Evolutionary conservation across 2,797 vertebrate genomes (phyloP), one percentile per base, ranked within the genome.

Genomic region (Alca torda): DNA sequence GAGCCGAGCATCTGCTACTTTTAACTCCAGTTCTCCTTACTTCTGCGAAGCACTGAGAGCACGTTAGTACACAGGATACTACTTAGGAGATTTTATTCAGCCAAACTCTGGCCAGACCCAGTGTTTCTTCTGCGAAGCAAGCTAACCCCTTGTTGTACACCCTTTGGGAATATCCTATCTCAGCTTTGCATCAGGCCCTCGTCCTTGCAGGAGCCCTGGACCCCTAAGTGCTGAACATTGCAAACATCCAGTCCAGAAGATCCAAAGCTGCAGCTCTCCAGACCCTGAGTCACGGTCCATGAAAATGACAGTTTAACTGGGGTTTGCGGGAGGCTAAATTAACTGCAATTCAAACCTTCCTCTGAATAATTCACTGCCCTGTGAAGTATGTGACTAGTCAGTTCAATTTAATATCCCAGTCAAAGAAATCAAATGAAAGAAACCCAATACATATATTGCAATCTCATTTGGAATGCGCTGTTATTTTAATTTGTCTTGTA

Each of bases 1-100:
- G 63, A 76, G 81, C 56, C 69, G 87, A 89, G 67, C 81, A 92
- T 93, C 93, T 92, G 77, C 75, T 93, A 3, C 95, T 84, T 89
- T 63, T 48, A 85, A 63, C 63, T 91, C 77, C 57, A 48, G 63
- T 23, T 89, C 73, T 88, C 37, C 4, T 57, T 63, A 23, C 63
- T 82, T 79, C 59, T 73, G 18, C 48, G 35, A 89, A 89, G 78
- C 63, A 28, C 50, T 7, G 50, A 69, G 65, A 87, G 37, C 18
- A 2, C n/a, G 26, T 57, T 53, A 51, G 31, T 56, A 50, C 57
- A 81, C 48, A 50, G 23, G 59, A 17, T 25, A 33, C 30, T 75
- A 5, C 31, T 35, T 72, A 13, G 6, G 61, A 91, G 64, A 16
- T 16, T 72, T 82, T 85, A 39, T 79, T 89, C 35, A 68, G 64